Evolutionary conservation across 2,888 invertebrate genomes (phyloP).

Genomic region (Carabus problematicus): DNA sequence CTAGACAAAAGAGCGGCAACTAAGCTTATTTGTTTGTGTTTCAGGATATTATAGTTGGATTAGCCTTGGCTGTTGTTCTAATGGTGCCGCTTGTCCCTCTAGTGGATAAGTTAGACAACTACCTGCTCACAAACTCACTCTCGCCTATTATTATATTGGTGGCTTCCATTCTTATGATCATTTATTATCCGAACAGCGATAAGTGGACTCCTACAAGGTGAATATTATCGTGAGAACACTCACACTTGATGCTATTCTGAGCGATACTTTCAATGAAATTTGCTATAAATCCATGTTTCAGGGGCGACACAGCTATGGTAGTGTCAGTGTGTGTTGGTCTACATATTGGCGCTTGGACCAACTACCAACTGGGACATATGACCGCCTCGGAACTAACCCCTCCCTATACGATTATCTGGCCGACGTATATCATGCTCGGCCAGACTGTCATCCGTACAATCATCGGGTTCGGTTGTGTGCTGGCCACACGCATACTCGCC

Average conservation of each 20-base stretch:
- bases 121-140: conserved; percentile 71
- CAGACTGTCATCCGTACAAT: conserved; percentile 72
- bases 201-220: conserved; percentile 91
- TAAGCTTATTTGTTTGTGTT: conserved; percentile 51
- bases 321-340: conserved; percentile 83
- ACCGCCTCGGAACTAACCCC: conserved; percentile 63
- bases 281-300: conserved; percentile 60
- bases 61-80: conserved; percentile 70
- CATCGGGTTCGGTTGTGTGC: conserved; percentile 77
- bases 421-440: conserved; percentile 75
- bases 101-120: conserved; percentile 76
- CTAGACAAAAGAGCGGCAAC: not conserved
- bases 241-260: no score
- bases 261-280: no score
- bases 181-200: conserved; percentile 82
- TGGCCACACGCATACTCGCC: conserved; percentile 71
- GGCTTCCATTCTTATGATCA: conserved; percentile 71
- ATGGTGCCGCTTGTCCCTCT: conserved; percentile 77
- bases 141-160: conserved; percentile 71
- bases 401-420: conserved; percentile 82
- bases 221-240: conserved; percentile 39
- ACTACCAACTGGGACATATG: conserved; percentile 80
- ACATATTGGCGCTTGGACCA: conserved; percentile 81
- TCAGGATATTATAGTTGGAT: conserved; percentile 84
- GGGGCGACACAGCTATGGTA: conserved; percentile 90